phyloP scores from a whole-genome alignment of 1,140 invertebrate species.

The Argopecten irradians region DNA sequence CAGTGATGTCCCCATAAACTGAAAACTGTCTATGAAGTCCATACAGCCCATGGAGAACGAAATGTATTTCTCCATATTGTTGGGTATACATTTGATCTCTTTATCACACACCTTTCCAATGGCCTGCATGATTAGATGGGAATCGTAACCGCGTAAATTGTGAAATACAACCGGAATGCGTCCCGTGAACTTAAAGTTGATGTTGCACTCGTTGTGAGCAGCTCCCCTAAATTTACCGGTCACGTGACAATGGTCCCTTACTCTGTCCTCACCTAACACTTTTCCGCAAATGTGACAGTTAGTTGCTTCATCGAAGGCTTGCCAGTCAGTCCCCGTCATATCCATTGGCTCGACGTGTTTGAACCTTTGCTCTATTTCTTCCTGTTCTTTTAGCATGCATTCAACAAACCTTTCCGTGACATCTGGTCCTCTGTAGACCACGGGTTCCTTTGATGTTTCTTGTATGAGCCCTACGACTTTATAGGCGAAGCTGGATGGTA shows the following conservation, averaged over 20 bases:
- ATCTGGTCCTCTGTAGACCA: constrained; percentile 35
- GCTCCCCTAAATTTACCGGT: too few relatives aligned
- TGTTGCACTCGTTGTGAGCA: constrained; percentile 27
- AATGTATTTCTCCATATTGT: constrained; percentile 38
- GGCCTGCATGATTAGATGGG: constrained; percentile 40
- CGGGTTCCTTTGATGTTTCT: constrained; percentile 24
- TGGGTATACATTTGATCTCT: constrained; percentile 40
- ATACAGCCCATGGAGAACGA: constrained; percentile 33
- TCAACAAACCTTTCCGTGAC: background rate
- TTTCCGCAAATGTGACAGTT: too few relatives aligned
- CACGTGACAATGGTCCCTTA: too few relatives aligned
- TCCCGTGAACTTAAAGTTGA: constrained; percentile 28
- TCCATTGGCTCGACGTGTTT: background rate
- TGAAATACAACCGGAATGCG: constrained; percentile 35
- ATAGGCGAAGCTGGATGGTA: constrained; percentile 36
- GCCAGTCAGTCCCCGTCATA: constrained; percentile 29
- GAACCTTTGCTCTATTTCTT: background rate
- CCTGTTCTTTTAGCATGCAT: constrained; percentile 27
- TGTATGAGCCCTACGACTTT: constrained; percentile 43
- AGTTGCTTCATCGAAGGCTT: background rate
- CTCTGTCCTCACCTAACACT: too few relatives aligned
- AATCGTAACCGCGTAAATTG: constrained; percentile 32
- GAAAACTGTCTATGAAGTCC: constrained; percentile 42
- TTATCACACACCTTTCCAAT: constrained; percentile 47
- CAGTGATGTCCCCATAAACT: constrained; percentile 43